Conservation (phyloP, 2,113 vertebrate species). For the Brienomyrus brachyistius region DNA sequence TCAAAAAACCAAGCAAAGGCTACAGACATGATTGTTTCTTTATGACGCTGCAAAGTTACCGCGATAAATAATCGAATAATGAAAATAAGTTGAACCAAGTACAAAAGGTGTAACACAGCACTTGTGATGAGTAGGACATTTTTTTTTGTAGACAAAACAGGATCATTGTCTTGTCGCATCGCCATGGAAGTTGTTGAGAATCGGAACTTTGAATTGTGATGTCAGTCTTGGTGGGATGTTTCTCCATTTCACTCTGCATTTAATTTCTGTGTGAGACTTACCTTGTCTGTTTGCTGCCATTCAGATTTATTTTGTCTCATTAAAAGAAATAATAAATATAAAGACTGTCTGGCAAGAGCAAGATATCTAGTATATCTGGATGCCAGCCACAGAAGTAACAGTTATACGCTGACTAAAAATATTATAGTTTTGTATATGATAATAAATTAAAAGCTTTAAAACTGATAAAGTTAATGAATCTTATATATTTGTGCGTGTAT, state of each 20-base stretch:
- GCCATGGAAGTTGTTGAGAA: neutral
- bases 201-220: neutral
- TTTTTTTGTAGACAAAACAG: neutral
- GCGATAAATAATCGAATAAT: neutral
- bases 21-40: neutral
- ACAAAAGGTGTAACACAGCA: neutral
- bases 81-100: neutral
- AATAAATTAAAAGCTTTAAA: constrained; percentile 40
- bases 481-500: constrained; percentile 14
- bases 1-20: neutral
- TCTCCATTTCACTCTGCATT: neutral
- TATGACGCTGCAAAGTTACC: neutral
- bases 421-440: constrained; percentile 35
- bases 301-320: constrained; percentile 58
- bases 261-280: constrained; percentile 23
- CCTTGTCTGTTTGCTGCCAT: constrained; percentile 31
- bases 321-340: constrained; percentile 37
- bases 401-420: constrained; percentile 17
- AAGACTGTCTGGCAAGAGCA: constrained; percentile 47
- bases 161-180: neutral
- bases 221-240: neutral
- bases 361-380: constrained; percentile 42
- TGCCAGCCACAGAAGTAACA: constrained; percentile 44
- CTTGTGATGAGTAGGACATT: neutral
- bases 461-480: constrained; percentile 14